Evolutionary conservation across 2,888 invertebrate genomes (phyloP), one percentile per base, ranked within the genome.

Genomic region (Eurytoma californica): DNA sequence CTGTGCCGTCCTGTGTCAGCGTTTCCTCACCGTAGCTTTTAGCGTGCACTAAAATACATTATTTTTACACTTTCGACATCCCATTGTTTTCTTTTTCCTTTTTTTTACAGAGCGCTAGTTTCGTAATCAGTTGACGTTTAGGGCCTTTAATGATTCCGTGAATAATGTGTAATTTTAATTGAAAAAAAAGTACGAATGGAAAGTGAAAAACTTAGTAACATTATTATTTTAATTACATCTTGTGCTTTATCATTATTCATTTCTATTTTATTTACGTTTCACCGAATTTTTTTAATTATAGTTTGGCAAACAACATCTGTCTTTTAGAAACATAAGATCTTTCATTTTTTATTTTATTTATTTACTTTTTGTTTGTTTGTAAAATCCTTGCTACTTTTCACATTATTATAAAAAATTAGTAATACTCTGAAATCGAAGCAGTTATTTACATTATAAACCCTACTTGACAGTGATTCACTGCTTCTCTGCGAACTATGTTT

Each of bases 21-120:
- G 73, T 83, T 82, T 82, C 79, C 66, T 81, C 75, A 65, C 77
- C 72, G 49, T 63, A 39, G 69, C 58, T 18, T 72, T 77, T 58
- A 61, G 51, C 39, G 14, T 65, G 16, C 16, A 3, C 14, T 67
- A 51, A 58, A 67, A 72, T 63, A 69, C n/a, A 69, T 51, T 73
- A 53, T 63, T 73, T 79, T 69, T 74, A 74, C 73, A 74, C 74
- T 79, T 70, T 79, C 74, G 66, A 79, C 70, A 60, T 68, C 51
- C 73, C 61, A 79, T 79, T 73, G 73, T 69, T 30, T 68, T 24
- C 63, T 63, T 24, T 30, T 72, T 66, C 79, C 18, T 68, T 39
- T 69, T 63, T 24, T 30, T 70, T 66, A 77, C 72, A 68, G 51
- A 66, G 70, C 68, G 60, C 28, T 72, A 47, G 39, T 70, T 61